Evolutionary conservation across 2,797 vertebrate species (phyloP).

Genomic region (Paguma larvata): DNA sequence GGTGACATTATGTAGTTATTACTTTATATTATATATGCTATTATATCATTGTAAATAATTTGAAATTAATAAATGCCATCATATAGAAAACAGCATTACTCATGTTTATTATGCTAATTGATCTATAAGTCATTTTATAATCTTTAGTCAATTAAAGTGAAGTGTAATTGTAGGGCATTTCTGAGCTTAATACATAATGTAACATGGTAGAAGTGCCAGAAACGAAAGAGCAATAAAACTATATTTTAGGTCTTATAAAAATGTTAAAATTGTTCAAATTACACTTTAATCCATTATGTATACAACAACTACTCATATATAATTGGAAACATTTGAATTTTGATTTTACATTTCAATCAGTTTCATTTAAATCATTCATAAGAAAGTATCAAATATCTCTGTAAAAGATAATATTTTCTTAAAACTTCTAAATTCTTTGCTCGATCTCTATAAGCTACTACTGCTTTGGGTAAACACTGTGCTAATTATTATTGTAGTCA

Average conservation of each 20-base stretch:
- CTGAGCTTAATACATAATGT: slow-evolving; percentile 23
- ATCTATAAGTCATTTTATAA: slow-evolving; percentile 52
- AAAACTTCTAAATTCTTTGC: slow-evolving; percentile 20
- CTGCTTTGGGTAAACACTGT: slow-evolving; percentile 3
- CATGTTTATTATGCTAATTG: slow-evolving; percentile 33
- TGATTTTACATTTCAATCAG: slow-evolving; percentile 51
- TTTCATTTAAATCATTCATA: slow-evolving; percentile 52
- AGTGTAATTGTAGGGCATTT: slow-evolving; percentile 32
- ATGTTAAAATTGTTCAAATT: slow-evolving; percentile 56
- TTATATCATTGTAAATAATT: not conserved
- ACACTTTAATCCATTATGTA: not conserved
- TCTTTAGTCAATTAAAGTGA: slow-evolving; percentile 45
- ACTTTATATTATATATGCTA: not conserved
- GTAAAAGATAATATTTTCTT: slow-evolving; percentile 6
- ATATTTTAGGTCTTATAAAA: slow-evolving; percentile 40
- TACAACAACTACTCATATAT: not conserved
- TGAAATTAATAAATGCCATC: slow-evolving; percentile 46
- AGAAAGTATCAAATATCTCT: not conserved
- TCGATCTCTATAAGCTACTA: not conserved
- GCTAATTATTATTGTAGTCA: not conserved
- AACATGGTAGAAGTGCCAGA: slow-evolving; percentile 38
- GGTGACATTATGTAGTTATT: not conserved
- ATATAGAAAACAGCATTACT: not conserved
- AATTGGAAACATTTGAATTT: slow-evolving; percentile 56
- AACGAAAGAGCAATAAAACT: slow-evolving; percentile 30